Evolutionary conservation across 2,113 vertebrate species (phyloP).

Genomic region (Ivindomyrus marchei): DNA sequence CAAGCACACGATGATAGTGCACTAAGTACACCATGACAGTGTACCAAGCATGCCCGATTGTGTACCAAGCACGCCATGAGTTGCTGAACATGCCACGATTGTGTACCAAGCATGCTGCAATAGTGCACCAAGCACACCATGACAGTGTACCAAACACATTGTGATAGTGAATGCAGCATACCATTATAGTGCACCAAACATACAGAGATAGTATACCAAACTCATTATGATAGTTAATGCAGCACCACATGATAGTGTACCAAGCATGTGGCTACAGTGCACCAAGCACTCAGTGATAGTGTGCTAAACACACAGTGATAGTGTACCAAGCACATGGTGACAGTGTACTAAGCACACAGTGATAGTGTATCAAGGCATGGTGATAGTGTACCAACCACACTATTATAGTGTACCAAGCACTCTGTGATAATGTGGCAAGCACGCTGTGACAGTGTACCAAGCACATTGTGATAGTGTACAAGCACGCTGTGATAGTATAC

Average conservation of each 20-base stretch:
- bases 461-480: background rate
- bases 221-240: too few relatives aligned
- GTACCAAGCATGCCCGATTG: background rate
- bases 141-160: background rate
- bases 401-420: background rate
- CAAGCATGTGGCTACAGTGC: too few relatives aligned
- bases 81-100: background rate
- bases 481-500: background rate
- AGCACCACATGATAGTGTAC: too few relatives aligned
- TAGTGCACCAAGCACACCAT: background rate
- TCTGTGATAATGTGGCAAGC: background rate
- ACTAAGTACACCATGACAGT: too few relatives aligned
- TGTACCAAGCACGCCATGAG: background rate
- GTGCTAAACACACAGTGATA: too few relatives aligned
- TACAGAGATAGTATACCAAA: too few relatives aligned
- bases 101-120: background rate
- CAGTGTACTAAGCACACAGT: background rate
- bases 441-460: background rate
- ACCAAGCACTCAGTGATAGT: too few relatives aligned
- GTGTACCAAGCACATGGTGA: background rate
- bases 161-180: too few relatives aligned
- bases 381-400: background rate
- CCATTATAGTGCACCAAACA: too few relatives aligned
- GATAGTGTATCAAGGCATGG: background rate
- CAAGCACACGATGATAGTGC: too few relatives aligned